phyloP scores from a whole-genome alignment of 2,113 vertebrate genomes.

The Stigmatopora argus region DNA sequence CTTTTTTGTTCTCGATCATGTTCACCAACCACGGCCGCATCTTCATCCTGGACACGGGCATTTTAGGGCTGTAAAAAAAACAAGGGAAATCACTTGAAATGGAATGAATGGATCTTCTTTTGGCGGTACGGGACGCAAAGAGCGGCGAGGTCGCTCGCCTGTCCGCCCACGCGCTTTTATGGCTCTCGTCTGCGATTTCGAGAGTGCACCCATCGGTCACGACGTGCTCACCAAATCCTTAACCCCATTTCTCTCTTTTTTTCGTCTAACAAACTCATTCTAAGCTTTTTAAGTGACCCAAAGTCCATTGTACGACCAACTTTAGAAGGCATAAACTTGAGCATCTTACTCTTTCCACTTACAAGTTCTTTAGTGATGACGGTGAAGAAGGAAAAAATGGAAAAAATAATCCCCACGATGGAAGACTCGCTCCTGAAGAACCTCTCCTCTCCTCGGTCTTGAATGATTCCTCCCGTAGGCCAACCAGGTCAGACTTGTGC shows the following conservation, averaged over 20 bases:
- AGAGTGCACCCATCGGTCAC: not conserved
- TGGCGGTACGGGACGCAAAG: not conserved
- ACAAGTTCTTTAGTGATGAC: not conserved
- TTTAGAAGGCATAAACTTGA: not conserved
- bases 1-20: conserved; percentile 81
- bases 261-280: not conserved
- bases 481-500: too few relatives aligned
- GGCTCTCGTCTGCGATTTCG: not conserved
- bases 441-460: not conserved
- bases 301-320: not conserved
- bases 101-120: not conserved
- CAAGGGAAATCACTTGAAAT: not conserved
- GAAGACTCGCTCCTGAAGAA: not conserved
- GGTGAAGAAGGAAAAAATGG: not conserved
- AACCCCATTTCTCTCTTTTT: not conserved
- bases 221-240: not conserved
- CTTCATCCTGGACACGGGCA: conserved; percentile 89
- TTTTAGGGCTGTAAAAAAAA: conserved; percentile 52
- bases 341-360: not conserved
- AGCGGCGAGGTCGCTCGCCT: not conserved
- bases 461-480: too few relatives aligned
- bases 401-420: not conserved
- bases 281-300: not conserved
- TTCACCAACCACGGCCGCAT: conserved; percentile 94
- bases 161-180: not conserved